Percentiles rank a stretch among this genome's conserved stretches.
These are phyloP conservation scores for Podarcis cretensis DNA, from an alignment of 2,113 vertebrate species.

Conservation along the genomic window DNA sequence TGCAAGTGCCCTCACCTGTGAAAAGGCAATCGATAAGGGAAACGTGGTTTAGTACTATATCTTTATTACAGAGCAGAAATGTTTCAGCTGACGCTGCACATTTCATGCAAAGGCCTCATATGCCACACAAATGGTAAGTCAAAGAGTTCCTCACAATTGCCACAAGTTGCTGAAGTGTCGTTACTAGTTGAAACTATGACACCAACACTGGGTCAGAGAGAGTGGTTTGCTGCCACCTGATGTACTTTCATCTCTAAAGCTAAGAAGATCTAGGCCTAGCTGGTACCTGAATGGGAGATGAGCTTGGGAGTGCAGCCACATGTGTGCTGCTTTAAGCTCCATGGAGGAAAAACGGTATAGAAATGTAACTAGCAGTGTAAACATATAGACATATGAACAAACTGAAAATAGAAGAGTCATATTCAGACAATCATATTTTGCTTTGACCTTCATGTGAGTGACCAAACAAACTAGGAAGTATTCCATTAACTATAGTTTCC, in stretches of 20 bases:
- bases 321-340: no score
- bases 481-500: neutral
- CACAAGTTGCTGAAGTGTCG: neutral
- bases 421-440: neutral
- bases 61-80: neutral
- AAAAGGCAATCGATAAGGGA: neutral
- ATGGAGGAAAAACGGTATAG: neutral
- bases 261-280: neutral
- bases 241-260: neutral
- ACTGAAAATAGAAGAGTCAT: neutral
- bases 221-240: neutral
- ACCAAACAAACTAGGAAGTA: no score
- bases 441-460: no score
- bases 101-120: neutral
- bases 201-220: neutral
- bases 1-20: neutral
- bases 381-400: neutral
- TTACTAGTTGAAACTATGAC: neutral
- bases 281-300: neutral
- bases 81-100: neutral
- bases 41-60: neutral
- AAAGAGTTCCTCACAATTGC: neutral
- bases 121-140: neutral
- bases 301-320: neutral
- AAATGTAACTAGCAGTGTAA: neutral